Conservation (phyloP, 1,140 invertebrate species). For the Lasioglossum baleicum region DNA sequence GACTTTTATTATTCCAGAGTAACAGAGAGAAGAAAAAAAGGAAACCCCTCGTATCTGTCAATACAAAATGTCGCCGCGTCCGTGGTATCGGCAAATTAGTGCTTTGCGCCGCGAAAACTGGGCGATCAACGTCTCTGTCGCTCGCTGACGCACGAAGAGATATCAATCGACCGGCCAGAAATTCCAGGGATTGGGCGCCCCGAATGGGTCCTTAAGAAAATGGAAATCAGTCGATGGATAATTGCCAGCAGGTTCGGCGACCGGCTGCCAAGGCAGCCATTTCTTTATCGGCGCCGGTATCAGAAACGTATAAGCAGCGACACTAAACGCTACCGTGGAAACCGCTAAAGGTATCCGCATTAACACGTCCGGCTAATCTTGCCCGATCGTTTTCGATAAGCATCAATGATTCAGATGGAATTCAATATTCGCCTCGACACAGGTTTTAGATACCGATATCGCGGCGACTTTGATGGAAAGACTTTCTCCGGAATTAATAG, state of each 20-base stretch:
- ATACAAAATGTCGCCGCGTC: constrained; percentile 33
- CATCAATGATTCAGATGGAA: background rate
- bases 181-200: background rate
- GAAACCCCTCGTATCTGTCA: constrained; percentile 13
- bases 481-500: too few species aligned
- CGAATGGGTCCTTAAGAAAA: background rate
- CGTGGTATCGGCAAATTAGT: constrained; percentile 24
- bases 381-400: background rate
- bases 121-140: background rate
- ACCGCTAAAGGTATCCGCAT: background rate
- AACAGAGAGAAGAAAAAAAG: background rate
- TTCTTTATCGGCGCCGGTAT: background rate
- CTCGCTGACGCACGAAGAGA: background rate
- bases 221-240: background rate
- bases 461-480: too few species aligned
- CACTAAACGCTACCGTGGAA: background rate
- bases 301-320: background rate
- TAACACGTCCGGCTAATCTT: background rate
- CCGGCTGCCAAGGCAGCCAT: background rate
- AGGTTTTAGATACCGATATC: too few species aligned
- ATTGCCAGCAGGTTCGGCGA: background rate
- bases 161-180: constrained; percentile 7
- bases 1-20: constrained; percentile 27
- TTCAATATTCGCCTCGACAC: background rate
- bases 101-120: constrained; percentile 5